Evolutionary conservation across 2,888 invertebrate genomes (phyloP), one percentile per base, ranked within the genome.

Genomic region (Cheilosia grossa): DNA sequence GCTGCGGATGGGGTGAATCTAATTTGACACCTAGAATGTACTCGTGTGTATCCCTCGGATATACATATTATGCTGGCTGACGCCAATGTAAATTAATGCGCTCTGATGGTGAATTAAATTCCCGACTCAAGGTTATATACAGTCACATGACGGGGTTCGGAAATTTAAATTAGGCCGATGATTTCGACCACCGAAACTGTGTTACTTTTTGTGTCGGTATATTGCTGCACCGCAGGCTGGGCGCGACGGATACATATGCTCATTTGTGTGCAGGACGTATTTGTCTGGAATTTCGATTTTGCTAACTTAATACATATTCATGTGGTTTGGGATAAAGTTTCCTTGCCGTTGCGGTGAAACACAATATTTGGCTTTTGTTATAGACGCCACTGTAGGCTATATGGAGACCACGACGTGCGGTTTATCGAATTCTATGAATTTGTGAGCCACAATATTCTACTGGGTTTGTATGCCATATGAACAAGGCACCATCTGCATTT

Each of bases 161-260:
- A 54, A 56, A 66, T 75, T 75, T 40, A 58, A 75, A 75, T 58
- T 58, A 75, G 47, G n/a, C 21, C 56, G 37, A 27, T 37, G 59
- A 59, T 40, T 58, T 49, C 9, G 19, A 49, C n/a, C 19, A 30
- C 9, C 33, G 47, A 21, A 69, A 69, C 33, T 69, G 19, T 56
- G 9, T 19, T 21, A 30, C 44, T 13, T 21, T 27, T 15, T 6
- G n/a, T 2, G 6, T 19, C 3, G 6, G 2, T 5, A 17, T 17
- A 17, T 17, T 17, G 9, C 9, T 17, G 3, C 47, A 9, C 47
- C 9, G 17, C 19, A 47, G 17, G 17, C 2, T 47, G 9, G 17
- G n/a, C 19, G 17, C 24, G 10, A 15, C 21, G 24, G 51, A 49
- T 44, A 17, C 2, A 17, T 24, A 24, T 17, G 44, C 44, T 44